These are phyloP conservation scores for Cynocephalus volans DNA, from an alignment of 2,113 vertebrate genomes.

Conservation along the genomic window DNA sequence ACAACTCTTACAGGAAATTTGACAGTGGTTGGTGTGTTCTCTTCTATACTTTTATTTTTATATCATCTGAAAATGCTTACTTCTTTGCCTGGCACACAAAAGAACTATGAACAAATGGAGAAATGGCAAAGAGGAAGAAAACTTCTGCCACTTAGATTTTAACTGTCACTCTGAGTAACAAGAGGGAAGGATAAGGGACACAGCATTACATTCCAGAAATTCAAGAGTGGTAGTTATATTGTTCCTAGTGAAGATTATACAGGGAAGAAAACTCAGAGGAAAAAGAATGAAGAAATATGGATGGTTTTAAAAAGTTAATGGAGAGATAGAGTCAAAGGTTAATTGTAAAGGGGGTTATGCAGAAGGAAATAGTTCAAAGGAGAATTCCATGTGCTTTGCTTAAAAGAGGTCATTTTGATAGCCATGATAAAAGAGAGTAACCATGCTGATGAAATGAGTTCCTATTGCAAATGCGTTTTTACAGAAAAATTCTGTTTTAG, in stretches of 20 bases:
- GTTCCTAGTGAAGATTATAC: background rate
- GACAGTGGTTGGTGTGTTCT: background rate
- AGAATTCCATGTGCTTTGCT: background rate
- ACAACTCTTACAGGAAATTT: background rate
- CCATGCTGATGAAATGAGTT: constrained; percentile 1
- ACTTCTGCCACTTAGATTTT: background rate
- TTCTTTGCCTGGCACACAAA: background rate
- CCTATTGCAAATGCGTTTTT: background rate
- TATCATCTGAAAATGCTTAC: background rate
- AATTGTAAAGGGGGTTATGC: background rate
- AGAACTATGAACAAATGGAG: background rate
- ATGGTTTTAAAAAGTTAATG: background rate
- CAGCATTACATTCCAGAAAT: background rate
- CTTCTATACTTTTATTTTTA: constrained; percentile 5
- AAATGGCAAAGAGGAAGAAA: background rate
- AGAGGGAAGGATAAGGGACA: background rate
- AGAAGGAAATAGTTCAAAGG: background rate
- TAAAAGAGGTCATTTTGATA: background rate
- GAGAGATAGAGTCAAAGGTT: background rate
- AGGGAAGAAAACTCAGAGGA: background rate
- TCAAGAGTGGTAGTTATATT: background rate
- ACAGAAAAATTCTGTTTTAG: background rate
- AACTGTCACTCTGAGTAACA: background rate
- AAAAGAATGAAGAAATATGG: background rate
- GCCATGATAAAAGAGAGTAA: background rate